Conservation (phyloP, 1,140 invertebrate genomes). For the Drosophila subobscura region DNA sequence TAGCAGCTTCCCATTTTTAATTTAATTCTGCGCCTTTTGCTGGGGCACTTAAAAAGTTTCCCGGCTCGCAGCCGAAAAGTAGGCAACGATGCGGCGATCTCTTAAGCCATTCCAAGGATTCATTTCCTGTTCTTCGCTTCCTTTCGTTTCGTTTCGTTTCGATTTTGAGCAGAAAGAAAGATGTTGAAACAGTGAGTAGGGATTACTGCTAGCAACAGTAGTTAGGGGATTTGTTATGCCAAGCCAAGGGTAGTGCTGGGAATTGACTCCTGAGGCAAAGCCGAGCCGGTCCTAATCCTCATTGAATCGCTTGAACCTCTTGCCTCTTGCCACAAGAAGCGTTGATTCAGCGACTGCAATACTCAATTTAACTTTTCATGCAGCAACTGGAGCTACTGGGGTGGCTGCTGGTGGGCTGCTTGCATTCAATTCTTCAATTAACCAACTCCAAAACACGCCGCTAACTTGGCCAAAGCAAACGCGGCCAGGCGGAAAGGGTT, state of each 20-base stretch:
- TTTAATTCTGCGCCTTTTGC: constrained; percentile 65
- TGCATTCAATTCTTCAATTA: constrained; percentile 51
- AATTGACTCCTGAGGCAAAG: constrained; percentile 30
- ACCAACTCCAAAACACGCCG: constrained; percentile 66
- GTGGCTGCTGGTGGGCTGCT: too few species aligned
- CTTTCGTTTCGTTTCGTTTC: constrained; percentile 7
- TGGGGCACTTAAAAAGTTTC: constrained; percentile 62
- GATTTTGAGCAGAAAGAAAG: constrained; percentile 20
- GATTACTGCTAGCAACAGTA: constrained; percentile 35
- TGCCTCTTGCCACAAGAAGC: not conserved
- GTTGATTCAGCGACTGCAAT: constrained; percentile 29
- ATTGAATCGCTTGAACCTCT: constrained; percentile 6
- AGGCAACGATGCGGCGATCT: constrained; percentile 42
- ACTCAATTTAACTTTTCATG: constrained; percentile 66
- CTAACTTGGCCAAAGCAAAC: constrained; percentile 45
- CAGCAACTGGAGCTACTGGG: constrained; percentile 20
- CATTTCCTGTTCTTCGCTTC: too few species aligned
- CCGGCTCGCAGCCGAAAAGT: constrained; percentile 35
- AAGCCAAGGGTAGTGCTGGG: constrained; percentile 23
- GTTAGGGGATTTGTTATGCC: constrained; percentile 37
- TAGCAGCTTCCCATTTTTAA: constrained; percentile 53
- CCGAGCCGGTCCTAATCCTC: constrained; percentile 33
- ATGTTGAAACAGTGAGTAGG: constrained; percentile 31
- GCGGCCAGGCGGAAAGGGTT: constrained; percentile 17
- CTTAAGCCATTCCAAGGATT: constrained; percentile 60